Base-by-base conservation (phyloP, 2,113 vertebrate species). In the Melanocharis versteri region DNA sequence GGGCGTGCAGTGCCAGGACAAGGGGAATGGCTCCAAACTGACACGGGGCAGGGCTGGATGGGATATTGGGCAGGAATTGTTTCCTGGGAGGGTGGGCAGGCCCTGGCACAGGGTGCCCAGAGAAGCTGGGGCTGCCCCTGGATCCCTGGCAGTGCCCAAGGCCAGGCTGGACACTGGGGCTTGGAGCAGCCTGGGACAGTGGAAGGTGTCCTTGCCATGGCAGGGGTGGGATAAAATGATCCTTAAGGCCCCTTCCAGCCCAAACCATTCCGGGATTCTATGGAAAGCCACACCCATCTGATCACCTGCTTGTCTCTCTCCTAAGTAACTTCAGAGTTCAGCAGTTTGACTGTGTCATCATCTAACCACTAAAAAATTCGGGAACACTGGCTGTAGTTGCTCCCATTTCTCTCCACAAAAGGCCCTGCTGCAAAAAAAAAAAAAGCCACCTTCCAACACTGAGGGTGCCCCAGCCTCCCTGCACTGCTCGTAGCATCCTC, bases 181-280 rank as follows among this genome's bases (percentile, higher is more conserved):
- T 71, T 5, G 53, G 65, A 64, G 65, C 40, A 56, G 8, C 42
- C 83, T 72, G 86, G 79, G 21, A 18, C 35, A 19, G 8, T 23
- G 54, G 14, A 0, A 76, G 30, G 21, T 15, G 62, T 22, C 21
- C 87, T 60, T 89, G 23, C 8, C 58, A 26, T 7, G 47, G n/a
- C n/a, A 3, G 39, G 28, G 33, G 6, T 15, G 15, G 27, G 2
- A 23, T 0, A 0, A 1, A 12, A 26, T 15, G n/a, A 17, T 4
- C 24, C 12, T 40, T 26, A 26, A 40, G 7, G 4, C 26, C 53
- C n/a, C 6, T 40, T 18, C 30, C 30, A 56, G 2, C 31, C 12
- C 47, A 61, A 60, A 23, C 11, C 21, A n/a, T 10, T 23, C 39
- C 35, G n/a, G 9, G 20, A 35, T 68, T n/a, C 21, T 22, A 0